Conservation (phyloP, 2,888 invertebrate species). For the Galerucella nymphaeae region DNA sequence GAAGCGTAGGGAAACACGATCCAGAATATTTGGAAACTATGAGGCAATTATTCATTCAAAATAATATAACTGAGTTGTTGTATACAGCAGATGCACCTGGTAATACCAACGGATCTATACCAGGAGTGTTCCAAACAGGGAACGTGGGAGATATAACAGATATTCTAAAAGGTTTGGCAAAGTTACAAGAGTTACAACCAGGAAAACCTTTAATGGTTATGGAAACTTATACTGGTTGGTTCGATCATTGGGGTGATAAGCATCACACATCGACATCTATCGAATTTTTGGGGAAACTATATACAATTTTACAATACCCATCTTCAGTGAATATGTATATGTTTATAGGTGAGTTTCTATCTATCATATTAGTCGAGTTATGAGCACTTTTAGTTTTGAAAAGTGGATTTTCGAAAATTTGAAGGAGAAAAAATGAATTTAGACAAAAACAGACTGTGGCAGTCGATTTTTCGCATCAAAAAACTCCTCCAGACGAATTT, state of each 20-base stretch:
- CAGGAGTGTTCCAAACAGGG: conserved; percentile 6
- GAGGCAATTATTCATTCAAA: conserved; percentile 57
- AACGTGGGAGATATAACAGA: neutral
- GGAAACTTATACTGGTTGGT: conserved; percentile 63
- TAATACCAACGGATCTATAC: conserved; percentile 4
- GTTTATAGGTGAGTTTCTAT: conserved; percentile 88
- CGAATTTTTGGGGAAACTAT: conserved; percentile 44
- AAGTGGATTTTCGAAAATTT: too few species aligned
- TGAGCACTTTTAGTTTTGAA: too few species aligned
- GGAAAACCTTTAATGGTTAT: conserved; percentile 9
- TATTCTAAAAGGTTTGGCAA: neutral
- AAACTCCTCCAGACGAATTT: too few species aligned
- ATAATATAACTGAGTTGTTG: conserved; percentile 63
- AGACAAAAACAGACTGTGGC: too few species aligned
- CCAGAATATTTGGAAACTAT: conserved; percentile 63
- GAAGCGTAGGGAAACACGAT: conserved; percentile 69
- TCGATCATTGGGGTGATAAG: conserved; percentile 68
- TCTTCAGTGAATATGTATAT: conserved; percentile 88
- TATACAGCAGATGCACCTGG: conserved; percentile 67
- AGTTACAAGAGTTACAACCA: neutral
- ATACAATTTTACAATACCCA: conserved; percentile 53
- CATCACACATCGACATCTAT: conserved; percentile 49
- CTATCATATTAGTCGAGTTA: too few species aligned
- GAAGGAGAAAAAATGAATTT: too few species aligned
- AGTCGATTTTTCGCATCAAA: too few species aligned